Percentiles rank a stretch among this genome's conserved stretches.
phyloP scores from a whole-genome alignment of 2,888 invertebrate species.

The Callyntrura guangdongensis region DNA sequence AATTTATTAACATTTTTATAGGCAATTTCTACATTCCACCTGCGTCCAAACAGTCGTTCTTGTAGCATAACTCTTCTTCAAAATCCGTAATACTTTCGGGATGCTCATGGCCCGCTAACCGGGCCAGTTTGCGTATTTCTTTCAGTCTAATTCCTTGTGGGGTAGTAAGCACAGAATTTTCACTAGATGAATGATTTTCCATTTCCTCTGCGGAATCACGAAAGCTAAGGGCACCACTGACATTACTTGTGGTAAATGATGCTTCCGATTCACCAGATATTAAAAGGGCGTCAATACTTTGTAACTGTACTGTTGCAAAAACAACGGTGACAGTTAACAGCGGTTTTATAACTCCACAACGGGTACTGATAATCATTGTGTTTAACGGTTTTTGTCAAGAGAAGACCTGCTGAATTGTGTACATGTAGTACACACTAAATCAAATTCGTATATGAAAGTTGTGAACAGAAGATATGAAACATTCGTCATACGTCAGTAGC shows the following conservation, averaged over 20 bases:
- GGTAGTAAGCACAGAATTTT: slow-evolving; percentile 39
- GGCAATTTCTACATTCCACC: not conserved
- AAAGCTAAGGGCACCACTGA: not conserved
- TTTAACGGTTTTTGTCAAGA: not conserved
- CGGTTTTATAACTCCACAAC: not conserved
- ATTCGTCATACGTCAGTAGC: too few relatives aligned
- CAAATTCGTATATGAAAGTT: too few relatives aligned
- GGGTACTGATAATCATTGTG: not conserved
- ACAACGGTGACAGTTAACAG: not conserved
- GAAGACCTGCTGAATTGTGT: not conserved
- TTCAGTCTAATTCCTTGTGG: slow-evolving; percentile 61
- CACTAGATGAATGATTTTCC: not conserved
- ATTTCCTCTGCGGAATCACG: not conserved
- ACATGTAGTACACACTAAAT: too few relatives aligned
- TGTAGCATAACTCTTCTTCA: slow-evolving; percentile 50
- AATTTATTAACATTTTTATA: too few relatives aligned
- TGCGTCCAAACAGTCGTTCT: slow-evolving; percentile 63
- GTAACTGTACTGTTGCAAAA: not conserved
- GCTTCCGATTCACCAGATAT: slow-evolving; percentile 12
- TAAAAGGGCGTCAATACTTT: not conserved
- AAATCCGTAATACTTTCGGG: slow-evolving; percentile 65
- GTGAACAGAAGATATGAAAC: too few relatives aligned
- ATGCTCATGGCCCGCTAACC: slow-evolving; percentile 59
- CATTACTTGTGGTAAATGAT: not conserved
- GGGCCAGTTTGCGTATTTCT: slow-evolving; percentile 69